phyloP scores from a whole-genome alignment of 2,113 vertebrate species.

The Nibea albiflora region DNA sequence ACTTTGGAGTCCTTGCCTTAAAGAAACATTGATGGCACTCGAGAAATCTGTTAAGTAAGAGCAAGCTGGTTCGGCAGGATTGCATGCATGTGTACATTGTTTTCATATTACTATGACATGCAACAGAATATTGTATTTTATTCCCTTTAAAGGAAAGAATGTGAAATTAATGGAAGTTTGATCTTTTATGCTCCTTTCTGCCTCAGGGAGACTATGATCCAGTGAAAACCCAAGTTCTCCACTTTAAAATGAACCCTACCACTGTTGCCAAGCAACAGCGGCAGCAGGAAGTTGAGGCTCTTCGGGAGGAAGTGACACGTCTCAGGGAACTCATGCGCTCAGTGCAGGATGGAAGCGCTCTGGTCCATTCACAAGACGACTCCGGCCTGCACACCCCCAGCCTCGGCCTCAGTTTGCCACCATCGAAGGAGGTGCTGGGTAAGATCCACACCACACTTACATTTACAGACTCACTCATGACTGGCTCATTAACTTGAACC shows the following conservation, averaged over 20 bases:
- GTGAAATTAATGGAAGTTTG: neutral
- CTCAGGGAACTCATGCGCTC: slow-evolving; percentile 86
- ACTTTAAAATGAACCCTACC: slow-evolving; percentile 91
- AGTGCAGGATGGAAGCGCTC: slow-evolving; percentile 82
- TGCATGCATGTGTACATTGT: neutral
- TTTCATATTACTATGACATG: too few species aligned
- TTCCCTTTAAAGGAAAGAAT: neutral
- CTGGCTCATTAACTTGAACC: neutral
- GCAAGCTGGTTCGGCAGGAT: neutral
- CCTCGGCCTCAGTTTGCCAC: slow-evolving; percentile 81
- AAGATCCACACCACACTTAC: slow-evolving; percentile 44
- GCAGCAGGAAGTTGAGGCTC: slow-evolving; percentile 85
- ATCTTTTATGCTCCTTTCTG: slow-evolving; percentile 14
- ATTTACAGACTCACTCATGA: neutral
- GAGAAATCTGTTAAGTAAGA: neutral
- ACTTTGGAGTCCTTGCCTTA: neutral
- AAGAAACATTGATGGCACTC: neutral
- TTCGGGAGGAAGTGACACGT: slow-evolving; percentile 88
- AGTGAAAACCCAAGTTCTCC: slow-evolving; percentile 90
- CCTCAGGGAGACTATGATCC: slow-evolving; percentile 92
- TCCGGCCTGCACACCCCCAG: slow-evolving; percentile 60
- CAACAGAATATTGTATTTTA: neutral
- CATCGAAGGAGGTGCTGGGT: slow-evolving; percentile 92
- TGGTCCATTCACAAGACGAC: slow-evolving; percentile 55
- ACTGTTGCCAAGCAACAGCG: slow-evolving; percentile 88